Conservation (phyloP, 2,113 vertebrate genomes). For the Sander lucioperca region DNA sequence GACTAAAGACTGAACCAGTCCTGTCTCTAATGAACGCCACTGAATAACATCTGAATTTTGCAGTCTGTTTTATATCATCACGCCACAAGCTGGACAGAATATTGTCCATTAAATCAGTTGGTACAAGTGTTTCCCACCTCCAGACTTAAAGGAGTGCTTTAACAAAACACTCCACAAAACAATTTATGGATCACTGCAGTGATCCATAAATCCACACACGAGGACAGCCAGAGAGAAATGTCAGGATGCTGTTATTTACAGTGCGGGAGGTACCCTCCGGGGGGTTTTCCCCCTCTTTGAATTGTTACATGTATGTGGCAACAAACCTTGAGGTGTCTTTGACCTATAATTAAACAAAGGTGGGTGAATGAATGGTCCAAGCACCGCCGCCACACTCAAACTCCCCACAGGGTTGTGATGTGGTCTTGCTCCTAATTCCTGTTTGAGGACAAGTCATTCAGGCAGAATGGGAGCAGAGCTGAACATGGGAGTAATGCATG, state of each 20-base stretch:
- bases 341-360: constrained; percentile 62
- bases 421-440: constrained; percentile 46
- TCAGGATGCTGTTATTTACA: constrained; percentile 32
- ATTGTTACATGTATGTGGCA: constrained; percentile 48
- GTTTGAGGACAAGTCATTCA: constrained; percentile 44
- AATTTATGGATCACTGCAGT: constrained; percentile 26
- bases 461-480: constrained; percentile 42
- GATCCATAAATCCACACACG: constrained; percentile 22
- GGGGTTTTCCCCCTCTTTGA: constrained; percentile 11
- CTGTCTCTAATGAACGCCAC: neutral
- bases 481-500: constrained; percentile 35
- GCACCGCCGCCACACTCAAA: constrained; percentile 33
- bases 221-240: constrained; percentile 14
- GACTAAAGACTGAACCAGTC: neutral
- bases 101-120: neutral
- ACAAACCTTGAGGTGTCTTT: constrained; percentile 68
- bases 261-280: constrained; percentile 36
- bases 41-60: neutral
- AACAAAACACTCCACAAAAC: constrained; percentile 26
- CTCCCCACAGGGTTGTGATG: constrained; percentile 48
- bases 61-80: constrained; percentile 20
- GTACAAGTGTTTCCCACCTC: constrained; percentile 1
- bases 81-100: neutral
- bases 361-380: constrained; percentile 51
- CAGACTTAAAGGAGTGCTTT: neutral